Evolutionary conservation across 1,140 invertebrate genomes (phyloP), one percentile per base, ranked within the genome.

Genomic region (Mesaphorura yosii): DNA sequence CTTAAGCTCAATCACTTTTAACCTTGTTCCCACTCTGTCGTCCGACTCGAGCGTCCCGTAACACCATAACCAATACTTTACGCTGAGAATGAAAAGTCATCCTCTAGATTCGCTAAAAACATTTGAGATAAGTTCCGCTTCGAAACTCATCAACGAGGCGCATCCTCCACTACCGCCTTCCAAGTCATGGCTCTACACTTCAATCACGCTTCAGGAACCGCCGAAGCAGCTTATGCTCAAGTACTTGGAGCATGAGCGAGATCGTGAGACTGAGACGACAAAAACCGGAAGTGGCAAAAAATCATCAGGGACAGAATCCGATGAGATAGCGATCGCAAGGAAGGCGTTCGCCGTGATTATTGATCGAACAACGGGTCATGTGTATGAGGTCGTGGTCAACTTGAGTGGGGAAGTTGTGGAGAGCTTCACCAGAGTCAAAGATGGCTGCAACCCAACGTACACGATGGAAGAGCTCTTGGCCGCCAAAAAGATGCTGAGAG

Each of bases 401-500:
- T 41, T 58, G 10, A 58, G 44, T n/a, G n/a, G 37, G 12, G 44
- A 34, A 14, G 22, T 7, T 15, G 38, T 62, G 2, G 59, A 62
- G 31, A 44, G 44, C 5, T 57, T 47, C 23, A 38, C 50, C 6
- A 22, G 38, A 17, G 34, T 56, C 6, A 17, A 22, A 26, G 15
- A 3, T 6, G 56, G 59, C 1, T 23, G 41, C 7, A 55, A 62
- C 31, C 55, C 59, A 5, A 58, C 56, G 3, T 48, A 10, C 40
- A 42, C 40, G 23, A 42, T 47, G 5, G 19, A 25, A 15, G 20
- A 47, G 7, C 7, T 22, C 14, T 5, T 62, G n/a, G 49, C 45
- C 22, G 47, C 53, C 19, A 56, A 62, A 26, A 56, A 62, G 4
- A 60, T 60, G 40, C 52, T 49, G 0, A 55, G 49, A 34, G 48